Conservation (phyloP, 2,888 invertebrate species). For the Pyrrhia umbra region DNA sequence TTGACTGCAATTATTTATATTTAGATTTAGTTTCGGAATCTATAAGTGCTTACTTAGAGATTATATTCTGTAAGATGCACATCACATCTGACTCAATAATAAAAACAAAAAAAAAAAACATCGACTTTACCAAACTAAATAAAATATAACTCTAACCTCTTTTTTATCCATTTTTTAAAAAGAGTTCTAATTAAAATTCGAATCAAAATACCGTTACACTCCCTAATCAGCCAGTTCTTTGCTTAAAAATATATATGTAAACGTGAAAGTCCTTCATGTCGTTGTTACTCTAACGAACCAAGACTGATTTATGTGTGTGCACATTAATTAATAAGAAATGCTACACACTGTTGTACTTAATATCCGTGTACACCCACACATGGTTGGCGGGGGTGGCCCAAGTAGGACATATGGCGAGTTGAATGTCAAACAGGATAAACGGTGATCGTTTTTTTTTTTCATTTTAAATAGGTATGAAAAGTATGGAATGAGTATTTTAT, state of each 20-base stretch:
- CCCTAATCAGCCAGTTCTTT: conserved; percentile 10
- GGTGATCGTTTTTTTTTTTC: neutral
- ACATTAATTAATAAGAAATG: conserved; percentile 89
- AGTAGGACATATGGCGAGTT: conserved; percentile 50
- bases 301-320: conserved; percentile 88
- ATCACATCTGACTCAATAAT: too few species aligned
- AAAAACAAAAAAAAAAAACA: too few species aligned
- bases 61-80: too few species aligned
- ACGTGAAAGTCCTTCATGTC: conserved; percentile 80
- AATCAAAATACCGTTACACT: conserved; percentile 5
- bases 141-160: too few species aligned
- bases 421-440: conserved; percentile 25
- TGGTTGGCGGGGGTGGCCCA: conserved; percentile 45
- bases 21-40: too few species aligned
- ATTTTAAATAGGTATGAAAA: neutral
- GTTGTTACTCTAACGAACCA: conserved; percentile 87
- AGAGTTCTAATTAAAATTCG: neutral
- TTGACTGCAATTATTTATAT: too few species aligned
- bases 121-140: too few species aligned
- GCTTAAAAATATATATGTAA: conserved; percentile 57
- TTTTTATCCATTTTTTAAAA: too few species aligned
- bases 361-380: conserved; percentile 71
- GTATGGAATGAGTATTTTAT: neutral
- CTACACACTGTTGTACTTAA: conserved; percentile 71
- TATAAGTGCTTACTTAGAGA: too few species aligned